Evolutionary conservation across 1,140 invertebrate genomes (phyloP), one percentile per base, ranked within the genome.

Genomic region (Temnothorax curvispinosus): DNA sequence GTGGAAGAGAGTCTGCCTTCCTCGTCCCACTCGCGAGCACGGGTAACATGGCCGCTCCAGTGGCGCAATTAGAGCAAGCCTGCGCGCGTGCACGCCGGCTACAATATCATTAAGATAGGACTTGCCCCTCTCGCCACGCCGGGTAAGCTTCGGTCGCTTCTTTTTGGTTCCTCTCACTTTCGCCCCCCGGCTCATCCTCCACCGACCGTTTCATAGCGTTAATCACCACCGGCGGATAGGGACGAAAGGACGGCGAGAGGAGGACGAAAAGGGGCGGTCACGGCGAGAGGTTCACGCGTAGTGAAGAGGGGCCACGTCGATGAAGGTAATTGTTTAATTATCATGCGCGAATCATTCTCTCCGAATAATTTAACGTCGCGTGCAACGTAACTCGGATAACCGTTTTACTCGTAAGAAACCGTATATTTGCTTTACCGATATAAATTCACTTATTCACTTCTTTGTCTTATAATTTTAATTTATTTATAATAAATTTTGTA

Each of bases 41-140:
- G 72, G 88, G 87, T 90, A 93, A 93, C 93, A 94, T 94, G 93
- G 93, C 93, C 92, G 94, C 91, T 93, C 93, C 92, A 92, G 90
- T 92, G 91, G 93, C 87, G 92, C 93, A 94, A 95, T 95, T 95
- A 95, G 94, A 94, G 93, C 90, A 92, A 92, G 93, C 90, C 91
- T 93, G 92, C 93, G 93, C 93, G 93, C 91, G 91, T 93, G 89
- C 91, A 92, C 91, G 87, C 91, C 92, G 90, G 89, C 92, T 94
- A 94, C 94, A 94, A 94, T 95, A 94, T 94, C 93, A 93, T 94
- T 95, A 94, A 93, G 93, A 93, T 93, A 92, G 89, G 90, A 90
- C 86, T 77, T 76, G 75, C 78, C 88, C 87, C 87, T 60, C 89
- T 87, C 75, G 21, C 87, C 85, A 85, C 41, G 76, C 21, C 75